These are phyloP conservation scores for Cottoperca gobio DNA, from an alignment of 2,797 vertebrate genomes.

Conservation along the genomic window DNA sequence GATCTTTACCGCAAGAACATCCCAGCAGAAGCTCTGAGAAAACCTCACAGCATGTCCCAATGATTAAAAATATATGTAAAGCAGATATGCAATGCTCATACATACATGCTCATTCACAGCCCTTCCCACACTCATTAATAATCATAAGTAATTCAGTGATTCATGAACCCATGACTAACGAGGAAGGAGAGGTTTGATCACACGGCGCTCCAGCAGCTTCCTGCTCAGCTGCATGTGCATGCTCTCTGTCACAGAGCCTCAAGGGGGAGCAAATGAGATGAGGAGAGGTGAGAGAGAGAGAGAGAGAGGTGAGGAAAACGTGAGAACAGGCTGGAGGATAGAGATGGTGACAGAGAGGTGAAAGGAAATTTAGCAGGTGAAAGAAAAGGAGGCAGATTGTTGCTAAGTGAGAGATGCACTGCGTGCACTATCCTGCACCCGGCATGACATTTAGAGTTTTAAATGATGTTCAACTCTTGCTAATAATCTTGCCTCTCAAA, in stretches of 20 bases:
- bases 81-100: slow-evolving; percentile 1
- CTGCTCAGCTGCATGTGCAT: slow-evolving; percentile 25
- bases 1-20: neutral
- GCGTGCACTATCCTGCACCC: slow-evolving; percentile 34
- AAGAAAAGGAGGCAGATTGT: slow-evolving; percentile 33
- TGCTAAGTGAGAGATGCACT: slow-evolving; percentile 58
- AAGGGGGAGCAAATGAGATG: slow-evolving; percentile 69
- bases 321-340: slow-evolving; percentile 11
- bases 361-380: slow-evolving; percentile 21
- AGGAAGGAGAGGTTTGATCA: slow-evolving; percentile 40
- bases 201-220: slow-evolving; percentile 46
- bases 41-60: slow-evolving; percentile 1
- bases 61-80: slow-evolving; percentile 36
- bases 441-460: slow-evolving; percentile 58
- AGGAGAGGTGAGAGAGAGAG: slow-evolving; percentile 16
- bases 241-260: slow-evolving; percentile 59
- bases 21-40: neutral
- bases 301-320: slow-evolving; percentile 13
- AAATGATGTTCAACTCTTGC: slow-evolving; percentile 38
- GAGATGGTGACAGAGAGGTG: slow-evolving; percentile 15
- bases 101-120: slow-evolving; percentile 12
- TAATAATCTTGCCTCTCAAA: slow-evolving; percentile 20
- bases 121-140: slow-evolving; percentile 5
- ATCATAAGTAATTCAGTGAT: slow-evolving; percentile 58
- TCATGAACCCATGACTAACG: slow-evolving; percentile 45